Base-by-base conservation (phyloP, 2,888 invertebrate species). In the Xylota sylvarum region DNA sequence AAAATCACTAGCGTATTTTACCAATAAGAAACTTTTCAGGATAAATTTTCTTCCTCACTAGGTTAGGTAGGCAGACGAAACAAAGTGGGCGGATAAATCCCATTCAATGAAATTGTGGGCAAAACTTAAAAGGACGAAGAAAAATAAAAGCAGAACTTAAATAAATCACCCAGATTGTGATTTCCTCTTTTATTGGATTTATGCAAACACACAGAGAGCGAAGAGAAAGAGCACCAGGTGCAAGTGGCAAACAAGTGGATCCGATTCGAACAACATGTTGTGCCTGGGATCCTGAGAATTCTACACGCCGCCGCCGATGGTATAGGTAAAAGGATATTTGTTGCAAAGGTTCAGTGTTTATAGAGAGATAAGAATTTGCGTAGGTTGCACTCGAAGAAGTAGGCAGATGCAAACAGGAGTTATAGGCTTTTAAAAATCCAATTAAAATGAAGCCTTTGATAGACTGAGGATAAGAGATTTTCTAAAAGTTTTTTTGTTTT, bases 1-100 rank as follows among this genome's bases (percentile, higher is more conserved):
- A 85, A 85, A 86, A 86, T 86, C 86, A 77, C 70, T 56, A 35
- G 50, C 62, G 55, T 40, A 77, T 40, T 74, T 67, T 62, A 43
- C 4, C 52, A 58, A 73, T 56, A 82, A 69, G 73, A 69, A 80
- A 78, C 43, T 74, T 70, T 82, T 72, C 50, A 27, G 64, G 43
- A 73, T 62, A 78, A 50, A 86, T 69, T 64, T 78, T 32, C 48
- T 55, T 46, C 35, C 17, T 77, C 12, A 37, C 23, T 23, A 23
- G 23, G 3, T 23, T 3, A 3, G 3, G 17, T 50, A 69, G 37
- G 64, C 27, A 7, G n/a, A 14, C 46, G 55, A 70, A 37, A 52
- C 69, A 60, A n/a, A 52, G 46, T 46, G 78, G 52, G 35, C 58
- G 37, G 48, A 56, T 72, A 46, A 65, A 58, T 64, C 17, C 48